These are phyloP conservation scores for Aphaenogaster ashmeadi DNA, from an alignment of 1,140 invertebrate species.

Conservation along the genomic window DNA sequence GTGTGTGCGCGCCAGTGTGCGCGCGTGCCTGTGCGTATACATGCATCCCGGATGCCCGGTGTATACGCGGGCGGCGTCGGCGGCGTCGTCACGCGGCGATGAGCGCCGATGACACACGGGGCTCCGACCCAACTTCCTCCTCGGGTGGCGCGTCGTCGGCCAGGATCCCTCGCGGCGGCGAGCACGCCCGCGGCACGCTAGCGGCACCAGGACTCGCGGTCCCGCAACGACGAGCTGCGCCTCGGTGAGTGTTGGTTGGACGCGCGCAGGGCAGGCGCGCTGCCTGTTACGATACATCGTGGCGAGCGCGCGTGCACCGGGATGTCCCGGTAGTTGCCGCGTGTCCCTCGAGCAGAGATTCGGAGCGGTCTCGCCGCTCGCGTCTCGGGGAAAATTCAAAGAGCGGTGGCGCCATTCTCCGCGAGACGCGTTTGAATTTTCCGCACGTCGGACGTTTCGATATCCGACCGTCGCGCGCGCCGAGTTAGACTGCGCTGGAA, in stretches of 20 bases:
- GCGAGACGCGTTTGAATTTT: neutral
- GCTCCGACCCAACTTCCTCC: slow-evolving; percentile 1
- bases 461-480: neutral
- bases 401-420: slow-evolving; percentile 5
- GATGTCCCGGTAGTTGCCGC: neutral
- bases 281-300: neutral
- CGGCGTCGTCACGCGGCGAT: slow-evolving; percentile 44
- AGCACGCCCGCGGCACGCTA: slow-evolving; percentile 52
- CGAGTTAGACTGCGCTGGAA: neutral
- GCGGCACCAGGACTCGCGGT: slow-evolving; percentile 51
- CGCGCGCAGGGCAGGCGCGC: slow-evolving; percentile 3
- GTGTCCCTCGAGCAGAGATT: neutral
- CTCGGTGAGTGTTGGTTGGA: slow-evolving; percentile 67
- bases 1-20: neutral
- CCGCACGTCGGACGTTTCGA: neutral
- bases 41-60: slow-evolving; percentile 20
- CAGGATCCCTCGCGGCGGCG: slow-evolving; percentile 54
- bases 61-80: slow-evolving; percentile 30
- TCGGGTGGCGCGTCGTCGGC: slow-evolving; percentile 43
- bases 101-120: slow-evolving; percentile 50
- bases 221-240: slow-evolving; percentile 37
- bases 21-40: slow-evolving; percentile 14
- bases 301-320: neutral
- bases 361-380: neutral
- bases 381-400: slow-evolving; percentile 1